Base-by-base conservation (phyloP, 1,140 invertebrate species). In the Camponotus pennsylvanicus region DNA sequence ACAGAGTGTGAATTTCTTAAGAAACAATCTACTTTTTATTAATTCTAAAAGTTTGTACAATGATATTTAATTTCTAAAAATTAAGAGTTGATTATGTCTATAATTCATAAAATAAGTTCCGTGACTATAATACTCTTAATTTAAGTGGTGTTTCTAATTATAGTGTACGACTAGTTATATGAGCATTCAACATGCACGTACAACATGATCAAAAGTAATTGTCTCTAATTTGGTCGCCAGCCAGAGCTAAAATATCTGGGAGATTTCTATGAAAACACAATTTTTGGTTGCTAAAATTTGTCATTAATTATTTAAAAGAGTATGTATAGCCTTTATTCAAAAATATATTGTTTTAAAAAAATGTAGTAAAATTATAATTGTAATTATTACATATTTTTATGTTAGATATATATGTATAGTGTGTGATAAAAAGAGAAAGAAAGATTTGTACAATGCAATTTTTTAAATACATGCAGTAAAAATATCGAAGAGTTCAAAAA, bases 71-170 rank as follows among this genome's bases (percentile, higher is more conserved):
- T 70, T 69, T 69, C 34, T 37, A 55, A 40, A 55, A 42, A 70
- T 70, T 27, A 18, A 69, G 27, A 27, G 0, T 2, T 67, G 27
- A 7, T 55, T 34, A 18, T 40, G 57, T 45, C 32, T 34, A 32
- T 45, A 34, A 63, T 32, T 32, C 18, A 18, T 34, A 13, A 61
- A 45, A 75, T 37, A n/a, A 40, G 45, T 82, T 59, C 6, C 55
- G 32, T 59, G 69, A 69, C 15, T 18, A 9, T n/a, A 11, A n/a
- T 45, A 13, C 15, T 70, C n/a, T 21, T 83, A 83, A 73, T 45
- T 49, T 42, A 57, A 80, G 27, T 61, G 6, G 32, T 15, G 73
- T 49, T 21, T 21, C 40, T 73, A 83, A 83, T 63, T 83, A 63
- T 82, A 82, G 69, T 45, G 3, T 57, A 21, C 1, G 9, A 57